phyloP scores from a whole-genome alignment of 2,888 invertebrate genomes.

The Biston betularia region DNA sequence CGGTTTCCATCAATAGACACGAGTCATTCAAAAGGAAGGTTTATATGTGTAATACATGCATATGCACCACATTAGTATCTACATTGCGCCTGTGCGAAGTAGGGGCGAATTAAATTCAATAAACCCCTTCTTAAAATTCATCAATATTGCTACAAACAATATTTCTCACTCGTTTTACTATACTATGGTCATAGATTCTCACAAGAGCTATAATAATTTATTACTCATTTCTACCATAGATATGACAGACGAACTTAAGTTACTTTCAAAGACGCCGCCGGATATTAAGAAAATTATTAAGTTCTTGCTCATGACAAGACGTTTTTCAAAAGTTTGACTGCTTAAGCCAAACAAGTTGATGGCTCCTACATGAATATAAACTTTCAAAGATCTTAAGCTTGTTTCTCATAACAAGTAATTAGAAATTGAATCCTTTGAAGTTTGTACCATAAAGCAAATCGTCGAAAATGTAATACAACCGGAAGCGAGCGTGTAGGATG shows the following conservation, averaged over 20 bases:
- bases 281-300: constrained; percentile 26
- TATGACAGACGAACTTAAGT: not conserved
- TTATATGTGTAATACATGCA: no score
- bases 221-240: no score
- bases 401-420: not conserved
- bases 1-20: no score
- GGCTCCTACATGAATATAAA: constrained; percentile 6
- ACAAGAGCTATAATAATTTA: no score
- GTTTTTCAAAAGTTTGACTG: constrained; percentile 10
- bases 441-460: not conserved
- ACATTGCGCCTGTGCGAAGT: no score
- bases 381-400: not conserved
- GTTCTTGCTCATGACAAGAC: constrained; percentile 7
- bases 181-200: no score
- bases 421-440: not conserved
- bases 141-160: no score
- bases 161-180: no score
- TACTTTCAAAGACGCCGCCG: constrained; percentile 9
- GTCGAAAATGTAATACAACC: not conserved
- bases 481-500: not conserved
- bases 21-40: no score
- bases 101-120: no score
- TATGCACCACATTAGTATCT: no score
- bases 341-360: not conserved
- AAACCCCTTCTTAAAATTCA: no score